Evolutionary conservation across 2,797 vertebrate species (phyloP).

Genomic region (Dromococcyx pavoninus): DNA sequence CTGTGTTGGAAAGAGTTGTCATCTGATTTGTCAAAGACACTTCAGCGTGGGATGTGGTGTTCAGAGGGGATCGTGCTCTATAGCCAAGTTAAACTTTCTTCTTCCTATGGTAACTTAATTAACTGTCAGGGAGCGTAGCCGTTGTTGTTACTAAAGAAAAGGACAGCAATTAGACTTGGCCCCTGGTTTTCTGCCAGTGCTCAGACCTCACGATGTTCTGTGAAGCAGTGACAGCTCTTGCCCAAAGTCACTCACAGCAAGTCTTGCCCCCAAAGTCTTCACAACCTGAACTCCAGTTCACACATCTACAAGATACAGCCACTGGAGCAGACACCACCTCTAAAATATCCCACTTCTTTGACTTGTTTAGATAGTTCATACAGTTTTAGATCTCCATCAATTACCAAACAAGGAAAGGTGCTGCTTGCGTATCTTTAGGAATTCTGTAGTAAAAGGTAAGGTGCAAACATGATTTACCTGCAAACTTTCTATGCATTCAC

Average conservation of each 20-base stretch:
- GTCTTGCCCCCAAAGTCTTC: not conserved
- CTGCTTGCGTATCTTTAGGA: not conserved
- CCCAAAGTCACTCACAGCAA: too few species aligned
- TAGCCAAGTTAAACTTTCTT: slow-evolving; percentile 10
- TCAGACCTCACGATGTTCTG: not conserved
- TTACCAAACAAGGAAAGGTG: not conserved
- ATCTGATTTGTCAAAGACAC: not conserved
- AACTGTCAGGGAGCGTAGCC: not conserved
- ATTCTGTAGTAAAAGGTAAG: not conserved
- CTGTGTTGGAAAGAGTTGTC: not conserved
- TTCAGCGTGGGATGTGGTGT: rapidly evolving
- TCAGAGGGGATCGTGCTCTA: not conserved
- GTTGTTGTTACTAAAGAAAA: not conserved
- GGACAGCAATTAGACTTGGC: not conserved
- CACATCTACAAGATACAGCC: rapidly evolving
- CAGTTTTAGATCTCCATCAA: not conserved
- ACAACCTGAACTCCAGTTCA: not conserved
- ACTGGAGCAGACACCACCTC: not conserved
- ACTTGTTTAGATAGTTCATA: not conserved
- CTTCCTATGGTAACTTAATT: not conserved
- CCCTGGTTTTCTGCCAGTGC: not conserved
- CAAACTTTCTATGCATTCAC: slow-evolving; percentile 80
- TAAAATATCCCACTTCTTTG: not conserved
- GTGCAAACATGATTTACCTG: not conserved
- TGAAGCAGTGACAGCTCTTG: not conserved